Base-by-base conservation (phyloP, 2,888 invertebrate species). In the Xiphydria camelus region DNA sequence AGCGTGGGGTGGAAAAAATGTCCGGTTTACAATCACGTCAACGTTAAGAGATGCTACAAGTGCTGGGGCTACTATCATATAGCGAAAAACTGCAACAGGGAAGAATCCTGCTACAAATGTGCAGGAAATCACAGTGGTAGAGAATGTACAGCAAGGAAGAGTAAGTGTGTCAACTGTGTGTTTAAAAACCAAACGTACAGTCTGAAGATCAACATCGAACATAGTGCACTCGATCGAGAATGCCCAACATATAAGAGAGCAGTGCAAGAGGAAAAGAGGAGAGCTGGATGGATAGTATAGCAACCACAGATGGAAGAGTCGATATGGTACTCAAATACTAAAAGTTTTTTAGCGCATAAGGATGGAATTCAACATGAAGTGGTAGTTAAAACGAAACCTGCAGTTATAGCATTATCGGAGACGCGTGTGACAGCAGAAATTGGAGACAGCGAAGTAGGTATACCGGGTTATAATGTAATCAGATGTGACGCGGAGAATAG, bases 111-210 rank as follows among this genome's bases (percentile, higher is more conserved):
- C 26, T 6, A 41, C 3, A 47, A 44, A 35, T 53, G 55, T 34
- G 40, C 47, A 4, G 47, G 42, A 1, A 41, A 41, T 5, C 53
- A 53, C 19, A 23, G 45, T 1, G 19, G 10, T 35, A 43, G 15
- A 15, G 29, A 47, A 9, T 55, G 41, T 25, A 42, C 10, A 18
- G 7, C 21, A 9, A 23, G 9, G 23, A 10, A 10, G 23, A 47
- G 49, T n/a, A 47, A 23, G 12, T 52, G 52, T 41, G 36, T 48
- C 9, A 49, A 48, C 36, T 55, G 52, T 36, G 14, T 34, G 21
- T 22, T 23, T 12, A 37, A 41, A 41, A 41, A 41, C 20, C n/a
- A 21, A 41, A 20, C 18, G 7, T 36, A 36, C 14, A 41, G 12
- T 34, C n/a, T 40, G 40, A 33, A 19, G 32, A 17, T 45, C n/a